A percentile compares a stretch with the other conserved stretches of the same genome.
Conservation (phyloP, 2,797 vertebrate genomes). For the Pterois miles region DNA sequence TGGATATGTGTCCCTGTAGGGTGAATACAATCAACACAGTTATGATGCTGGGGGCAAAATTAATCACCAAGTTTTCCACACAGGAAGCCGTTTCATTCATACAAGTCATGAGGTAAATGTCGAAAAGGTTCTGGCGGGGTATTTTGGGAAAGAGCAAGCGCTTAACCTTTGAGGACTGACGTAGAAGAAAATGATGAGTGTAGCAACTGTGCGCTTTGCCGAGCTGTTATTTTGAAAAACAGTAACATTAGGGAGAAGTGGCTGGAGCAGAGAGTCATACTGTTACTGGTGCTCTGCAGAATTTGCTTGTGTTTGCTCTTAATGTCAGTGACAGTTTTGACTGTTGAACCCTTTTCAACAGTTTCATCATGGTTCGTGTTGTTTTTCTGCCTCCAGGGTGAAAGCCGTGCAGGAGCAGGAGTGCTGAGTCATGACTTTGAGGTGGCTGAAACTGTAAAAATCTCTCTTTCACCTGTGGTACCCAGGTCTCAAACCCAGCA, state of each 20-base stretch:
- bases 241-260: conserved; percentile 38
- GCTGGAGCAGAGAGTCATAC: conserved; percentile 7
- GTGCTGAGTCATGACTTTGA: conserved; percentile 56
- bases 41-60: conserved; percentile 60
- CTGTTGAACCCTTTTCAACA: conserved; percentile 24
- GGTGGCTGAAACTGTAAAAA: conserved; percentile 35
- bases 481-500: conserved; percentile 33
- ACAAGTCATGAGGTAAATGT: conserved; percentile 66
- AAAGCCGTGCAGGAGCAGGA: conserved; percentile 16
- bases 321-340: conserved; percentile 36
- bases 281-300: conserved; percentile 12
- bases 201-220: conserved; percentile 39
- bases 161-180: conserved; percentile 65
- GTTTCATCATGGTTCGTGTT: conserved; percentile 23
- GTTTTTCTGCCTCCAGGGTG: conserved; percentile 30
- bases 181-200: conserved; percentile 47
- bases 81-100: conserved; percentile 61
- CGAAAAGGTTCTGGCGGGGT: conserved; percentile 50
- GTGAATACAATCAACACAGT: conserved; percentile 51
- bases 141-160: conserved; percentile 62
- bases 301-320: conserved; percentile 22
- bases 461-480: conserved; percentile 51
- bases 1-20: conserved; percentile 25
- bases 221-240: conserved; percentile 60
- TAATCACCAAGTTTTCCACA: conserved; percentile 65